Base-by-base conservation (phyloP, 2,888 invertebrate species). In the Ectemnius cavifrons region DNA sequence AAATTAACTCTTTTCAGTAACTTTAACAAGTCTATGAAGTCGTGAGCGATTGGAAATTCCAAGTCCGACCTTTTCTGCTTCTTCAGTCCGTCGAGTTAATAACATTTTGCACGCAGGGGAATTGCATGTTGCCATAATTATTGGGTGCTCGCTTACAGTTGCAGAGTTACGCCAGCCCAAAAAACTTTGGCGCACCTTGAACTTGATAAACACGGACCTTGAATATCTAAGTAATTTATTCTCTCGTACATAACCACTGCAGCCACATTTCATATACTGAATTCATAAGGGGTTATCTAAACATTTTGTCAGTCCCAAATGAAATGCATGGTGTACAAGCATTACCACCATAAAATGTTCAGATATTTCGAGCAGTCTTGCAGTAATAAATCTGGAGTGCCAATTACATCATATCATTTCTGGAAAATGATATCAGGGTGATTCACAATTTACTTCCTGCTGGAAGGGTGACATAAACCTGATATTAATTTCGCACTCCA, bases 51-150 rank as follows among this genome's bases (percentile, higher is more conserved):
- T 16, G 52, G 52, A 52, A 11, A 52, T 74, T 61, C 59, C 68
- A 73, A 77, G 64, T 76, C 74, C 78, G 67, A 82, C 76, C 70
- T 78, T 78, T 76, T 18, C 23, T 63, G 58, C 52, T 37, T 57
- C 46, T 60, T 56, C 49, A 67, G 61, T 58, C 27, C 47, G 37
- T 13, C 49, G 52, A 60, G 69, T 70, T 78, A 80, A 79, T 75
- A 75, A 64, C 23, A 70, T 23, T 27, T 70, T 58, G 71, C 69
- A 68, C 67, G 76, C 74, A 74, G 65, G 64, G 3, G 52, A 52
- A 63, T 58, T 61, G 46, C 60, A 20, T 45, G 60, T 16, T 23
- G 52, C 49, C 20, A 27, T 63, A 68, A 61, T 47, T 65, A 28
- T 57, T 28, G 46, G 16, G 61, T 58, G 52, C 64, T 67, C 71